phyloP scores from a whole-genome alignment of 1,140 invertebrate species.

The silkworm (Bombyx mori) region ASM3026992v2 NC_085119.1:6335501-6336000 shows the following conservation, averaged over 20 bases:
- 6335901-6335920: constrained; percentile 88
- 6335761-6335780: constrained; percentile 91
- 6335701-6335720: constrained; percentile 82
- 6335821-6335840: constrained; percentile 92
- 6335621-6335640: no score
- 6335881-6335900: constrained; percentile 88
- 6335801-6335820: constrained; percentile 85
- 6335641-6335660: no score
- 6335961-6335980: neutral
- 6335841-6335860: constrained; percentile 85
- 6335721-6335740: constrained; percentile 79
- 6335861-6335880: constrained; percentile 82
- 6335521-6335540: neutral
- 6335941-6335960: constrained; percentile 9
- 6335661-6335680: neutral
- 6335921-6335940: constrained; percentile 89
- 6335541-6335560: neutral
- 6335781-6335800: constrained; percentile 94
- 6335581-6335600: no score
- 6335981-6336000: neutral
- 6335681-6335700: constrained; percentile 74
- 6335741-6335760: constrained; percentile 86
- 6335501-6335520: constrained; percentile 61
- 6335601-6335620: no score
- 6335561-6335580: no score